Evolutionary conservation across 23 tunicate species (phyloP).

Genomic region (Corella eumyota): DNA sequence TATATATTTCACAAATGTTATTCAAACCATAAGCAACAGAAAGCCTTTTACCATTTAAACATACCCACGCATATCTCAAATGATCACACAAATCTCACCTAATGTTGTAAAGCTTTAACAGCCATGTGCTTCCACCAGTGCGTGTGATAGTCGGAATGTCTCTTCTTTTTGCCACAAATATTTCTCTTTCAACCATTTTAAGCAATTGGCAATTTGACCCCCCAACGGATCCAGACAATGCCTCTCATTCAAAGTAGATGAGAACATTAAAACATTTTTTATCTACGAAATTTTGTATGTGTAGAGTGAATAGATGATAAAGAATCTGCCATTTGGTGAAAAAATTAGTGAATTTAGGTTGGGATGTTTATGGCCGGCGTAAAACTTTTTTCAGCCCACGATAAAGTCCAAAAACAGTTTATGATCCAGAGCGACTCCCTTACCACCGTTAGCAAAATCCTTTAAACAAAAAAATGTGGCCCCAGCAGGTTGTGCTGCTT

Average conservation of each 20-base stretch:
- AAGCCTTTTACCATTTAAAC: not conserved
- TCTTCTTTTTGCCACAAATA: constrained; percentile 18
- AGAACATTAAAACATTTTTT: constrained; percentile 28
- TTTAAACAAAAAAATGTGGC: constrained; percentile 50
- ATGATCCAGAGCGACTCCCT: constrained; percentile 15
- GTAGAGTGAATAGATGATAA: constrained; percentile 42
- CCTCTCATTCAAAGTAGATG: constrained; percentile 4
- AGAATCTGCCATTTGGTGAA: constrained; percentile 46
- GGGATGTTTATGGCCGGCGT: constrained; percentile 69
- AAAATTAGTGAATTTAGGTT: constrained; percentile 60
- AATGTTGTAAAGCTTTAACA: constrained; percentile 40
- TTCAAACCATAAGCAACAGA: too few species aligned
- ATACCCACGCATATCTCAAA: not conserved
- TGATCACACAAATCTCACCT: constrained; percentile 8
- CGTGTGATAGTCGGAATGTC: constrained; percentile 23
- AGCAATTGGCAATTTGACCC: constrained; percentile 55
- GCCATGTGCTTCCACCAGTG: constrained; percentile 25
- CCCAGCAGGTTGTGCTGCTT: constrained; percentile 11
- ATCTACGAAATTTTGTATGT: constrained; percentile 30
- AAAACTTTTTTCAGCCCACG: constrained; percentile 29
- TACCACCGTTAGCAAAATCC: constrained; percentile 28
- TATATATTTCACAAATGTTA: too few species aligned
- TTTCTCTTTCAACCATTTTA: constrained; percentile 42
- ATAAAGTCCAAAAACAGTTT: not conserved
- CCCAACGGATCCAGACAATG: constrained; percentile 34